Evolutionary conservation across 2,888 invertebrate genomes (phyloP).

Genomic region (Enchytraeus crypticus): DNA sequence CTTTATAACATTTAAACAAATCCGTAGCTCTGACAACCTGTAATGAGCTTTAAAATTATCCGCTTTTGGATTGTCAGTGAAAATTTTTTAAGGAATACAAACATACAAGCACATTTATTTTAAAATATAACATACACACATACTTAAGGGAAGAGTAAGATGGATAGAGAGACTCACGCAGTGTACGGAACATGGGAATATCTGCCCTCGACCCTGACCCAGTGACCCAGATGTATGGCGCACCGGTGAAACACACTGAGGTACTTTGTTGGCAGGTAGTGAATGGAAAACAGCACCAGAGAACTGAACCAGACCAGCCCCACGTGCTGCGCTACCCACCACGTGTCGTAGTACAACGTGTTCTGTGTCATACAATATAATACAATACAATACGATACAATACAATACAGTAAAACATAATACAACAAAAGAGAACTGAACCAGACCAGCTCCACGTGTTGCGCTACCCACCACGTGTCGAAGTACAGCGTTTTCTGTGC

Average conservation of each 20-base stretch:
- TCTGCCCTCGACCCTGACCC: slow-evolving; percentile 59
- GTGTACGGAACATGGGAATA: slow-evolving; percentile 55
- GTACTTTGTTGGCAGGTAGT: slow-evolving; percentile 62
- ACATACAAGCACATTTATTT: too few species aligned
- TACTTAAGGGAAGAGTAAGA: too few species aligned
- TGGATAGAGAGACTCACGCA: slow-evolving; percentile 44
- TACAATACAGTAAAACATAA: too few species aligned
- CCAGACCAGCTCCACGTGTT: slow-evolving; percentile 71
- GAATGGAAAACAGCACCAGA: slow-evolving; percentile 68
- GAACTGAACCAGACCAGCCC: slow-evolving; percentile 70
- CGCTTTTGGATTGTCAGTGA: too few species aligned
- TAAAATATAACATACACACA: too few species aligned
- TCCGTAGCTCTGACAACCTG: too few species aligned
- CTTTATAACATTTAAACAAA: too few species aligned
- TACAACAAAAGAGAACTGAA: slow-evolving; percentile 73
- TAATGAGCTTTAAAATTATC: too few species aligned
- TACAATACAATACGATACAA: too few species aligned
- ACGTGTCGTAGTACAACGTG: slow-evolving; percentile 66
- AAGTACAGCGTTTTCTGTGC: slow-evolving; percentile 59
- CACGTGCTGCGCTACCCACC: slow-evolving; percentile 75
- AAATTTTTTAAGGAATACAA: too few species aligned
- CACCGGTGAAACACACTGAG: slow-evolving; percentile 83
- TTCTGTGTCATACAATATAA: too few species aligned
- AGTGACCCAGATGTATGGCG: slow-evolving; percentile 76
- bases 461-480: slow-evolving; percentile 72